Evolutionary conservation across 2,113 vertebrate species (phyloP).

Genomic region (Dendrocopos noguchii): DNA sequence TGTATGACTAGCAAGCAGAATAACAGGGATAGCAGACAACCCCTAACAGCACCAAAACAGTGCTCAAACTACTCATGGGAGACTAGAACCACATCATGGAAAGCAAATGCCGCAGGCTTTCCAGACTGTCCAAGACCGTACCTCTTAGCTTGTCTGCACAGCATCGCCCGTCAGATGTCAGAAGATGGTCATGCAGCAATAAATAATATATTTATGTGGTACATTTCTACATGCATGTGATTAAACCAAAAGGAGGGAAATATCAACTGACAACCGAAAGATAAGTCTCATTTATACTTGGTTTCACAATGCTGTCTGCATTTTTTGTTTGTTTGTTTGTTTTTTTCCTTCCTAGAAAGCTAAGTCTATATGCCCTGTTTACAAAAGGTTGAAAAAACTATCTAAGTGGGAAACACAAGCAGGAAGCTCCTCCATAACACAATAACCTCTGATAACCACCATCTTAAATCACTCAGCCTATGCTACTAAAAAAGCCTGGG

Average conservation of each 20-base stretch:
- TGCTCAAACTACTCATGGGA: neutral
- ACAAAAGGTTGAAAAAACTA: neutral
- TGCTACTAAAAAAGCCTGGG: neutral
- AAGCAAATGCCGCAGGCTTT: neutral
- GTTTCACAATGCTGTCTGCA: neutral
- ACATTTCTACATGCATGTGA: neutral
- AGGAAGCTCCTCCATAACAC: constrained; percentile 32
- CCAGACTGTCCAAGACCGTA: neutral
- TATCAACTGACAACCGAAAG: neutral
- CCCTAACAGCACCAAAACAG: neutral
- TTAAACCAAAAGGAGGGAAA: neutral
- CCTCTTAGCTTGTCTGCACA: neutral
- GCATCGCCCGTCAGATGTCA: accelerated
- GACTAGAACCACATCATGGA: neutral
- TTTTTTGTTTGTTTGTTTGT: neutral
- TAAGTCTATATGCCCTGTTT: neutral
- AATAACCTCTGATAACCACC: constrained; percentile 28
- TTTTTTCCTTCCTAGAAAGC: neutral
- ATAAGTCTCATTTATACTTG: neutral
- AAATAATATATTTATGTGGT: too few species aligned
- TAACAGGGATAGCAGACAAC: neutral
- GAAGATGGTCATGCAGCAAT: neutral
- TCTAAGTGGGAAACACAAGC: neutral
- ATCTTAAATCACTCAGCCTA: constrained; percentile 9
- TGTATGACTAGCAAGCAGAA: neutral